Percentiles rank a stretch among this genome's conserved stretches.
Evolutionary conservation across 2,888 invertebrate genomes (phyloP).

Genomic region (Galerucella calmariensis): DNA sequence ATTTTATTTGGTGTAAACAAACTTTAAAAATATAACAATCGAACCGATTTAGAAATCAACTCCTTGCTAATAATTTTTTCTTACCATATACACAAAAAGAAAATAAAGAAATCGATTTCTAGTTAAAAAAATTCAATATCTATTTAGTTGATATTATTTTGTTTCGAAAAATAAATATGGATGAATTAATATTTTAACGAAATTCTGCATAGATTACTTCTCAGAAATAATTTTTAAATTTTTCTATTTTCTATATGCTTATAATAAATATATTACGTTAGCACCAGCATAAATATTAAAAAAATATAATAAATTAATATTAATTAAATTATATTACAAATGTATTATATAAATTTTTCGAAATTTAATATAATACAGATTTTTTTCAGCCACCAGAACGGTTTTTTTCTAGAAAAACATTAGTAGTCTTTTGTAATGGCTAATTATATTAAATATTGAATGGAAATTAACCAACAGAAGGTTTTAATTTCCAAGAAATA

Average conservation of each 20-base stretch:
- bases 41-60: slow-evolving; percentile 48
- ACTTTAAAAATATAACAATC: slow-evolving; percentile 53
- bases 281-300: background rate
- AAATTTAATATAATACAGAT: background rate
- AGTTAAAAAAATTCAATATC: slow-evolving; percentile 28
- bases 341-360: background rate
- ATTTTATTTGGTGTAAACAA: slow-evolving; percentile 51
- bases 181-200: slow-evolving; percentile 6
- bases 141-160: slow-evolving; percentile 11
- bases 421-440: background rate
- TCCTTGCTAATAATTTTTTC: slow-evolving; percentile 41
- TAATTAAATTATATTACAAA: slow-evolving; percentile 1
- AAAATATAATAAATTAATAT: background rate
- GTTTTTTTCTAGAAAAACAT: no score
- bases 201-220: background rate
- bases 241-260: background rate
- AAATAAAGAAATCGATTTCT: slow-evolving; percentile 20
- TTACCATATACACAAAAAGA: slow-evolving; percentile 37
- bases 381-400: no score
- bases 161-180: slow-evolving; percentile 16
- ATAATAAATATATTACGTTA: background rate
- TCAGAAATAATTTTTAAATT: background rate
- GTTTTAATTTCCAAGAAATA: slow-evolving; percentile 3
- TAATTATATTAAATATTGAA: background rate
- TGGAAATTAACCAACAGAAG: background rate